These are phyloP conservation scores for Arenaria interpres DNA, from an alignment of 2,113 vertebrate genomes.

Conservation along the genomic window DNA sequence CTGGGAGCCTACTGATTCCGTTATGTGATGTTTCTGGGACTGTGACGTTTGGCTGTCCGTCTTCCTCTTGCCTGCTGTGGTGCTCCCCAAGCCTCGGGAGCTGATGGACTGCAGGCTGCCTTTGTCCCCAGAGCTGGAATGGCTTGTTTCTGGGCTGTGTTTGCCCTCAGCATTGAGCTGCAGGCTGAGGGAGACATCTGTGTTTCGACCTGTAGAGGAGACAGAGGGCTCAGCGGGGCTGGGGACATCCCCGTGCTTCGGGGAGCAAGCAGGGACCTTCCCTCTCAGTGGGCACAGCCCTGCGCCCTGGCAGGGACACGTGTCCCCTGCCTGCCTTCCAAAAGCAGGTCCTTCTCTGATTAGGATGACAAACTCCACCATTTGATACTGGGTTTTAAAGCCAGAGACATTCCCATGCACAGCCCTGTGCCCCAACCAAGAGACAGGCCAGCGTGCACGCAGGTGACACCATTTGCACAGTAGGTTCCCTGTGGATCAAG, in stretches of 20 bases:
- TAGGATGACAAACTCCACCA: not conserved
- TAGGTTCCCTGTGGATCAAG: not conserved
- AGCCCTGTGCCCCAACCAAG: not conserved
- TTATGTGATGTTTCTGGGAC: not conserved
- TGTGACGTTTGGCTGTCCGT: not conserved
- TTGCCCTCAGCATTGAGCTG: constrained; percentile 62
- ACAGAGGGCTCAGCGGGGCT: not conserved
- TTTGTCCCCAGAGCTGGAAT: not conserved
- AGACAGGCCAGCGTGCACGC: accelerated
- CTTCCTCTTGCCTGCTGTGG: not conserved
- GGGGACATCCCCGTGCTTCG: accelerated
- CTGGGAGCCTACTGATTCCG: not conserved
- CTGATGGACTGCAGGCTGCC: not conserved
- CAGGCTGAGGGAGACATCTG: not conserved
- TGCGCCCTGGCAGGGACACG: not conserved
- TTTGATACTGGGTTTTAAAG: not conserved
- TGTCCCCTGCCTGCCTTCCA: not conserved
- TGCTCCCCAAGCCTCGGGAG: not conserved
- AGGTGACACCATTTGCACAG: not conserved
- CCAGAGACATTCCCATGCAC: not conserved
- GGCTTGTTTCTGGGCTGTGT: constrained; percentile 35
- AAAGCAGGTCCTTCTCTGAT: not conserved
- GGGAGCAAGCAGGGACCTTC: not conserved
- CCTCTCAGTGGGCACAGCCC: accelerated
- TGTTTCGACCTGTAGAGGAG: not conserved